phyloP scores from a whole-genome alignment of 2,797 vertebrate species.

The Pangasius mekongensis region DNA sequence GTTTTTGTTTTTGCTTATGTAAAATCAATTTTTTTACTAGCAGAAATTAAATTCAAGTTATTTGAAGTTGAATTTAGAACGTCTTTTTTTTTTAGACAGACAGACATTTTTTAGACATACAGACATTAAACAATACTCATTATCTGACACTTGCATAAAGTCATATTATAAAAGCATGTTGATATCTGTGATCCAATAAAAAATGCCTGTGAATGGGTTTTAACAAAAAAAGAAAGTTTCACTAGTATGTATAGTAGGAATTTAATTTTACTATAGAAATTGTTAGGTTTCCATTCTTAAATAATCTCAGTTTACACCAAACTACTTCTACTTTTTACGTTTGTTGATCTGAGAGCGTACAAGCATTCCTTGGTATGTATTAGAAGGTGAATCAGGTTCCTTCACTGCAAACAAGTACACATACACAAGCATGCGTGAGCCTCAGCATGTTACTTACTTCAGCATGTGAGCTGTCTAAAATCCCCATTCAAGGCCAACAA shows the following conservation, averaged over 20 bases:
- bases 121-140: neutral
- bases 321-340: neutral
- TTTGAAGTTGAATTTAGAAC: neutral
- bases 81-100: too few relatives aligned
- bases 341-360: neutral
- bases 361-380: constrained; percentile 6
- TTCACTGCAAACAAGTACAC: neutral
- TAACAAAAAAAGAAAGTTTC: neutral
- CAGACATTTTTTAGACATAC: too few relatives aligned
- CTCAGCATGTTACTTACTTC: neutral
- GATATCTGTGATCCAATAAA: neutral
- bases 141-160: neutral
- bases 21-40: neutral
- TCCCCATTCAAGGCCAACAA: constrained; percentile 30
- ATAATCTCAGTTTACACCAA: neutral
- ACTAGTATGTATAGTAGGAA: neutral
- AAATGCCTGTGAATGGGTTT: neutral
- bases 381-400: neutral
- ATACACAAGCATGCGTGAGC: neutral
- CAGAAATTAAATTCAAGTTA: neutral
- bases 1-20: neutral
- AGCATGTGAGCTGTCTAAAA: constrained; percentile 8
- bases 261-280: neutral
- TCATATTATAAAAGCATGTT: neutral
- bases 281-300: neutral